phyloP scores from a whole-genome alignment of 2,888 invertebrate genomes.

The Drosophila melanosoma region DNA sequence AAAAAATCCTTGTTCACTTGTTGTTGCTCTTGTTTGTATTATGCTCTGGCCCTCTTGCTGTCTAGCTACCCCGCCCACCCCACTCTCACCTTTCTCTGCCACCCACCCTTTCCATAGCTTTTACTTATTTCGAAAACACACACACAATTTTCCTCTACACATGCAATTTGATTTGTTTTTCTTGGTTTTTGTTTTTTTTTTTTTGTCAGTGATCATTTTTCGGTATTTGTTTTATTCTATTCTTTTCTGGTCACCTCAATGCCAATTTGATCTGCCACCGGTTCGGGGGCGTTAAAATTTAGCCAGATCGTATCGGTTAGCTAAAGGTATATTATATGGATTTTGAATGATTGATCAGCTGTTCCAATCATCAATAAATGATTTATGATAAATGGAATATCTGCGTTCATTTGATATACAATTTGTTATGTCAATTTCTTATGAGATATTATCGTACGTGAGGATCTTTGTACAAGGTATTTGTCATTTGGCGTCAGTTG shows the following conservation, averaged over 20 bases:
- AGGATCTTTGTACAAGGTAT: constrained; percentile 23
- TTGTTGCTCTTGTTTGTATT: constrained; percentile 38
- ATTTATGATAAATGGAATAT: not conserved
- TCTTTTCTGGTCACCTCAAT: constrained; percentile 76
- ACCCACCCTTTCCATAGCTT: constrained; percentile 33
- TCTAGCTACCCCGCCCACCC: not conserved
- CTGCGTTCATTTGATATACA: not conserved
- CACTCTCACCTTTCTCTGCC: constrained; percentile 15
- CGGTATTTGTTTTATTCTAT: constrained; percentile 72
- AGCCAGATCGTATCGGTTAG: constrained; percentile 24
- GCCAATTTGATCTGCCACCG: constrained; percentile 76
- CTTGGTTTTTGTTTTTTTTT: constrained; percentile 36
- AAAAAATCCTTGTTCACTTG: constrained; percentile 60
- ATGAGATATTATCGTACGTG: constrained; percentile 13
- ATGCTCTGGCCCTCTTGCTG: constrained; percentile 16
- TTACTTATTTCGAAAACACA: constrained; percentile 60
- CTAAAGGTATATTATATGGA: not conserved
- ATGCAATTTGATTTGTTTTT: constrained; percentile 32
- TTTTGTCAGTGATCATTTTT: constrained; percentile 71
- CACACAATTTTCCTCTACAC: constrained; percentile 45
- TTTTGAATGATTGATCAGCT: constrained; percentile 12
- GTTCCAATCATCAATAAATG: not conserved
- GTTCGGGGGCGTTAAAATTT: constrained; percentile 42
- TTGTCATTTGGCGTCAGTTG: constrained; percentile 49
- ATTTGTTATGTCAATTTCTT: not conserved